Percentiles rank a stretch among this genome's conserved stretches.
Evolutionary conservation across 2,888 invertebrate species (phyloP).

Genomic region (Cosmia trapezina): DNA sequence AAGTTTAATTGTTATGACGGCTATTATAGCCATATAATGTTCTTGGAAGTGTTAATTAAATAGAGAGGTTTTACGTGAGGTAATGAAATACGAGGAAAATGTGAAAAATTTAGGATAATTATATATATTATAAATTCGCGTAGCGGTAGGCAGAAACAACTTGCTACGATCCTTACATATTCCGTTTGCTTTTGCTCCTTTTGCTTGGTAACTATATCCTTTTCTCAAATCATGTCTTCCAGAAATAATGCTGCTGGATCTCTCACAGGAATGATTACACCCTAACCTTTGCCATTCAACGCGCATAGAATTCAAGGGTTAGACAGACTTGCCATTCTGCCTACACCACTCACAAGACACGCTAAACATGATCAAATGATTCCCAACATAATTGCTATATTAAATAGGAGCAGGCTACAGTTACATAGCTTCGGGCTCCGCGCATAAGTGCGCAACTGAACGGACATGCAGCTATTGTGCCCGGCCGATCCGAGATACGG

Average conservation of each 20-base stretch:
- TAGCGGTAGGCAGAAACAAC: too few species aligned
- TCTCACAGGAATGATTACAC: too few species aligned
- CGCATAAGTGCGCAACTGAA: constrained; percentile 66
- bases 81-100: too few species aligned
- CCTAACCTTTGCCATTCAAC: too few species aligned
- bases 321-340: constrained; percentile 10
- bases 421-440: constrained; percentile 65
- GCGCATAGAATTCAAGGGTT: not conserved
- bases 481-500: constrained; percentile 67
- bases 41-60: too few species aligned
- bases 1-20: not conserved
- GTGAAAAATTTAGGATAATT: not conserved
- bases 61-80: not conserved
- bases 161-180: too few species aligned
- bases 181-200: too few species aligned
- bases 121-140: too few species aligned
- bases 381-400: constrained; percentile 60
- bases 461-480: constrained; percentile 71
- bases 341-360: not conserved
- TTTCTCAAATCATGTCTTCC: not conserved
- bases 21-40: too few species aligned
- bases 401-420: constrained; percentile 63
- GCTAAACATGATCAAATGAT: constrained; percentile 51
- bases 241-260: not conserved
- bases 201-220: too few species aligned